phyloP scores from a whole-genome alignment of 2,113 vertebrate species.

The Elanus axillaris region DNA sequence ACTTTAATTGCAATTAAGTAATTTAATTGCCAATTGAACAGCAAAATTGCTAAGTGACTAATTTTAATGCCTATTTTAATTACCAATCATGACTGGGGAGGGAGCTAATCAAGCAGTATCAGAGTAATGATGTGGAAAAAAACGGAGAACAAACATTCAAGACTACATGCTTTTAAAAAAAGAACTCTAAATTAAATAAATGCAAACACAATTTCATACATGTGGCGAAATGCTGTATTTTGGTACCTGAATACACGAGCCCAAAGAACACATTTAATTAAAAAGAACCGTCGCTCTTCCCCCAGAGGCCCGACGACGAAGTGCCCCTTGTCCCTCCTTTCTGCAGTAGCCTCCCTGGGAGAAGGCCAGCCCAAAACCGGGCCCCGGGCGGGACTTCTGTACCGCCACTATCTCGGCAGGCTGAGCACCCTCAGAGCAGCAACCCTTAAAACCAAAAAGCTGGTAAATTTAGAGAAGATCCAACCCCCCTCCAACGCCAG shows the following conservation, averaged over 20 bases:
- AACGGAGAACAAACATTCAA: constrained; percentile 76
- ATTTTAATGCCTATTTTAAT: constrained; percentile 98
- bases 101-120: constrained; percentile 88
- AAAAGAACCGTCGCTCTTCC: background rate
- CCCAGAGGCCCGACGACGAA: background rate
- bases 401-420: background rate
- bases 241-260: constrained; percentile 5
- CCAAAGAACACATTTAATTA: background rate
- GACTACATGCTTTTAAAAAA: constrained; percentile 70
- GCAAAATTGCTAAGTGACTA: constrained; percentile 94
- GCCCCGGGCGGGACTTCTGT: background rate
- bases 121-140: constrained; percentile 83
- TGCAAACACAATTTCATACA: constrained; percentile 73
- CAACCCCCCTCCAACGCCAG: background rate
- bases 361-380: background rate
- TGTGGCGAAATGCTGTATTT: constrained; percentile 50
- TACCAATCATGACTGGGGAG: constrained; percentile 91
- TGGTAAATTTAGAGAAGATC: rapidly evolving
- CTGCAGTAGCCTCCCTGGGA: background rate
- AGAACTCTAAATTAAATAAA: constrained; percentile 75
- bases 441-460: rapidly evolving
- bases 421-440: background rate
- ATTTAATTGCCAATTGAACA: constrained; percentile 98
- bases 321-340: background rate
- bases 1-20: constrained; percentile 96